phyloP scores from a whole-genome alignment of 1,140 invertebrate genomes.

The Drosophila sulfurigaster region DNA sequence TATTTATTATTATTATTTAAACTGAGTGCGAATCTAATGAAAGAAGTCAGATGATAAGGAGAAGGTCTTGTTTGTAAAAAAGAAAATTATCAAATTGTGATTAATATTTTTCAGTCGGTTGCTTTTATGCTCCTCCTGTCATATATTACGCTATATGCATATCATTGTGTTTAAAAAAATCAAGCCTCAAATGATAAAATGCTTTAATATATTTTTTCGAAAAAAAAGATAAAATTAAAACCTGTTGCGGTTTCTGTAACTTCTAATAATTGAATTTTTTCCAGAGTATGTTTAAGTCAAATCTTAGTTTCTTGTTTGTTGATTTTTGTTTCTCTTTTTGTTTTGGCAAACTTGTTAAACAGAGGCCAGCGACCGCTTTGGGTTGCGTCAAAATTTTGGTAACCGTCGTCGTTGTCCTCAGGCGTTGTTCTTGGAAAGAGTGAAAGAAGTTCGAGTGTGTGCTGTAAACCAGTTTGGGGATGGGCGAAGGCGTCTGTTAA shows the following conservation, averaged over 20 bases:
- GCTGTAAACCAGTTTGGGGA: slow-evolving; percentile 65
- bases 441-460: slow-evolving; percentile 67
- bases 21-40: too few species aligned
- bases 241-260: neutral
- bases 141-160: too few species aligned
- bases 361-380: slow-evolving; percentile 77
- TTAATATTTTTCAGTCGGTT: too few species aligned
- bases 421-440: slow-evolving; percentile 77
- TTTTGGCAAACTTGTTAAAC: slow-evolving; percentile 75
- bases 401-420: slow-evolving; percentile 43
- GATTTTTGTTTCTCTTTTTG: slow-evolving; percentile 32
- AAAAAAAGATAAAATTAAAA: too few species aligned
- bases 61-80: too few species aligned
- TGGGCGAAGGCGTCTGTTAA: slow-evolving; percentile 50
- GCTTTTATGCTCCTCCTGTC: too few species aligned
- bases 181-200: too few species aligned
- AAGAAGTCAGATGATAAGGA: too few species aligned
- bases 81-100: too few species aligned
- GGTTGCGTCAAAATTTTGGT: slow-evolving; percentile 71
- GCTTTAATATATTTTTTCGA: too few species aligned
- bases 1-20: too few species aligned
- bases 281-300: slow-evolving; percentile 39
- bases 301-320: neutral
- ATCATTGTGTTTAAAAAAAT: too few species aligned
- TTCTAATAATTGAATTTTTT: neutral